Base-by-base conservation (phyloP, 2,888 invertebrate species). In the Drosophila meridiana region DNA sequence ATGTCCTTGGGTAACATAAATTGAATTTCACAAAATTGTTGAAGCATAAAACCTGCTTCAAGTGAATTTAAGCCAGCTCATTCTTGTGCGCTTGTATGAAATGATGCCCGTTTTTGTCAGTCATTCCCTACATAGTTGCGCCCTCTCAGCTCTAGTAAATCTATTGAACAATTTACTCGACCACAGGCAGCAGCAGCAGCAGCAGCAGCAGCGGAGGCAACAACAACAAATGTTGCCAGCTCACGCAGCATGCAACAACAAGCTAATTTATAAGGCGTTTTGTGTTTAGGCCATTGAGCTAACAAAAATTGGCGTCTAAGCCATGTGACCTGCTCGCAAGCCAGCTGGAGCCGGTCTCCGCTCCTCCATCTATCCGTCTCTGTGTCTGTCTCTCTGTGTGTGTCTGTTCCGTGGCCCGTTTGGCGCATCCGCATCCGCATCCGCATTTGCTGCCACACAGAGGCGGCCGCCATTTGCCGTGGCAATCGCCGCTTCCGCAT, bases 11-110 rank as follows among this genome's bases (percentile, higher is more conserved):
- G 82, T 82, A 82, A 84, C 84, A 89, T 91, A 92, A 92, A 91
- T 91, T 91, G 91, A 91, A 92, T 92, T 92, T 92, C 91, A 91
- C 80, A 91, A 91, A 91, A 90, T 91, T 91, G 91, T 87, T 92
- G 90, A 85, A 90, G 92, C 91, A 92, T 91, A 88, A 92, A 91
- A 92, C 92, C 91, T 83, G 92, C 91, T 91, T 85, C 77, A 89
- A 85, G 87, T 89, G 87, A 92, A 89, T 83, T 87, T 87, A 83
- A 89, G 89, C 87, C 88, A 82, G 90, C 64, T 87, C 87, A 87
- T 87, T 88, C 83, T 89, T 78, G 75, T 55, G 55, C 40, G 40
- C 68, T 42, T 34, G 20, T 75, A 85, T 85, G 87, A 85, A 89
- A 89, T 87, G 85, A 89, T 89, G 88, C 68, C 50, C 76, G 71